phyloP scores from a whole-genome alignment of 2,113 vertebrate species.

The Lepus timidus region DNA sequence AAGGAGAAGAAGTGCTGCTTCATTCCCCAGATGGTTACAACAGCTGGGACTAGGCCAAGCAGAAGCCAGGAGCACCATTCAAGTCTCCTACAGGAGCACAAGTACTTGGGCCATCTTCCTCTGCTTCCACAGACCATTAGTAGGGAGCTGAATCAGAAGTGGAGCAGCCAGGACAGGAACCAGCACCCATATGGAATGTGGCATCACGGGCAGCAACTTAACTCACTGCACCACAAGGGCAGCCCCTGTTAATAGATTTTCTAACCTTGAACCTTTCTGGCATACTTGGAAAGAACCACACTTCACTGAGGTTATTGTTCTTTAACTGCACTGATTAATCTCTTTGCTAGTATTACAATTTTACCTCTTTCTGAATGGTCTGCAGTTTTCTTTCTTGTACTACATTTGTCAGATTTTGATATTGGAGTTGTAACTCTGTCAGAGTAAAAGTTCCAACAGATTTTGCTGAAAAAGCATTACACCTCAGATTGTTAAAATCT shows the following conservation, averaged over 20 bases:
- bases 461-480: not conserved
- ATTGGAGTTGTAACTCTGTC: slow-evolving; percentile 26
- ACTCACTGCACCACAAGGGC: no score
- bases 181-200: no score
- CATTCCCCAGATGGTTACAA: no score
- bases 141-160: no score
- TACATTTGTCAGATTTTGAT: not conserved
- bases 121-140: no score
- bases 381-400: not conserved
- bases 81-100: no score
- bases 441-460: not conserved
- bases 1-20: no score
- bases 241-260: not conserved
- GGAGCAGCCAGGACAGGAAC: no score
- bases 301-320: not conserved
- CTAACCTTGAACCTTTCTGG: not conserved
- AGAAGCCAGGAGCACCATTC: no score
- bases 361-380: not conserved
- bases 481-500: slow-evolving; percentile 4
- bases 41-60: no score
- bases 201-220: no score
- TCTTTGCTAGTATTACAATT: not conserved
- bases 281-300: not conserved
- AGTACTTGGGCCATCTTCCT: no score
- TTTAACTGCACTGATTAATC: not conserved